A percentile compares a stretch with the other conserved stretches of the same genome.
phyloP scores from a whole-genome alignment of 2,797 vertebrate species.

The Hoplostethus atlanticus region DNA sequence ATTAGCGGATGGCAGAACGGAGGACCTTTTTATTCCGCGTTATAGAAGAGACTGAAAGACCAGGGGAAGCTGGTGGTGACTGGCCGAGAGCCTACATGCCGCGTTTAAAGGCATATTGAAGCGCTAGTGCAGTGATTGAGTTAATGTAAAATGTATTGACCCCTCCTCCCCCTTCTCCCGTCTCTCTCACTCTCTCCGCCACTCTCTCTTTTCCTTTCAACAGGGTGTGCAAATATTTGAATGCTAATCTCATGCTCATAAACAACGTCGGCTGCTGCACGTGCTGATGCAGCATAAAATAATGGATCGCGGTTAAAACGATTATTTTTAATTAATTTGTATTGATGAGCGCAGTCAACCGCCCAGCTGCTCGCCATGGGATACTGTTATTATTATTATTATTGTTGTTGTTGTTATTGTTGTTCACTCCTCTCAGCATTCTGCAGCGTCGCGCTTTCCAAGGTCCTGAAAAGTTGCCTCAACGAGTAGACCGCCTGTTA shows the following conservation, averaged over 20 bases:
- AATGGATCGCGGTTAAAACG: slow-evolving; percentile 74
- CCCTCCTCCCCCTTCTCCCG: not conserved
- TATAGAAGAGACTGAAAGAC: not conserved
- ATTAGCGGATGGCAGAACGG: not conserved
- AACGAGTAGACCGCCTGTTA: slow-evolving; percentile 25
- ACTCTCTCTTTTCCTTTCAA: slow-evolving; percentile 25
- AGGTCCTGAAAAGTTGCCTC: slow-evolving; percentile 68
- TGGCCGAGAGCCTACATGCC: slow-evolving; percentile 2
- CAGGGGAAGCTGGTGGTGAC: slow-evolving; percentile 6
- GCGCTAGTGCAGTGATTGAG: slow-evolving; percentile 28
- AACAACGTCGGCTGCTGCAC: slow-evolving; percentile 51
- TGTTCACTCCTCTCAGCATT: slow-evolving; percentile 34
- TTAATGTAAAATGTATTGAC: slow-evolving; percentile 31
- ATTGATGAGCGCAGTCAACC: slow-evolving; percentile 70
- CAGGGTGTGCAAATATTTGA: slow-evolving; percentile 66
- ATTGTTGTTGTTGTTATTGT: slow-evolving; percentile 44
- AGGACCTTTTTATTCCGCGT: not conserved
- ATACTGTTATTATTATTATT: slow-evolving; percentile 26
- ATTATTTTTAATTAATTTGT: slow-evolving; percentile 76
- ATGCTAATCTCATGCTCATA: slow-evolving; percentile 72
- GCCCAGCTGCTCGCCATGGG: slow-evolving; percentile 41
- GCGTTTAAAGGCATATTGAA: slow-evolving; percentile 28
- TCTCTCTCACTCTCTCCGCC: slow-evolving; percentile 30
- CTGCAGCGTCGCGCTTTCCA: slow-evolving; percentile 42
- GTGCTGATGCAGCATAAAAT: slow-evolving; percentile 77